phyloP scores from a whole-genome alignment of 1,140 invertebrate species.

The Cydia pomonella region DNA sequence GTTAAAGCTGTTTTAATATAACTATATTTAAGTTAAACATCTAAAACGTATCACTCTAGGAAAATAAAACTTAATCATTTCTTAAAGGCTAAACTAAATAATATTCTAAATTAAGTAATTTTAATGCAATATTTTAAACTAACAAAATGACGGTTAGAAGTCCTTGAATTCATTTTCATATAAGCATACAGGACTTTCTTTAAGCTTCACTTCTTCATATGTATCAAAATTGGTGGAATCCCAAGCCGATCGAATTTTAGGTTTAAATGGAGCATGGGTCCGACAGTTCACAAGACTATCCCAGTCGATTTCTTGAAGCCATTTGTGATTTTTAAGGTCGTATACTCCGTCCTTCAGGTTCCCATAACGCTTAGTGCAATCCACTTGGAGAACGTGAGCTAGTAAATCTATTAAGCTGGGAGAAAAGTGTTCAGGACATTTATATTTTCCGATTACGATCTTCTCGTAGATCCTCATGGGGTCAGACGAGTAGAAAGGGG shows the following conservation, averaged over 20 bases:
- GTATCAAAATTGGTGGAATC: constrained; percentile 93
- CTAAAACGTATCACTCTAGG: neutral
- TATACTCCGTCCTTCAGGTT: constrained; percentile 90
- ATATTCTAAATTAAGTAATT: neutral
- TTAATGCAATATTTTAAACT: neutral
- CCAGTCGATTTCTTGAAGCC: constrained; percentile 92
- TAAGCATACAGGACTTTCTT: constrained; percentile 68
- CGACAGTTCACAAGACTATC: constrained; percentile 90
- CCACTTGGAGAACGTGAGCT: constrained; percentile 89
- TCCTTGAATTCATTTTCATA: constrained; percentile 75
- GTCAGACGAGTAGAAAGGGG: constrained; percentile 91
- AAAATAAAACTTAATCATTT: constrained; percentile 24
- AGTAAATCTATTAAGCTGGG: constrained; percentile 92
- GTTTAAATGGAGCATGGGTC: constrained; percentile 88
- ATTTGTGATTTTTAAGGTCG: constrained; percentile 85
- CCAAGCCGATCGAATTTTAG: constrained; percentile 84
- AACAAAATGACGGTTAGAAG: constrained; percentile 57
- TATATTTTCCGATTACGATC: constrained; percentile 88
- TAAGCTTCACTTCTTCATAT: constrained; percentile 75
- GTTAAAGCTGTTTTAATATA: too few relatives aligned
- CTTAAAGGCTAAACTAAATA: constrained; percentile 24
- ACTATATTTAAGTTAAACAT: neutral
- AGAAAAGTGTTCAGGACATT: constrained; percentile 85
- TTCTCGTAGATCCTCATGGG: constrained; percentile 95
- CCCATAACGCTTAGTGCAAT: constrained; percentile 93